Conservation (phyloP, 2,113 vertebrate genomes). For the Brachyistius frenatus region DNA sequence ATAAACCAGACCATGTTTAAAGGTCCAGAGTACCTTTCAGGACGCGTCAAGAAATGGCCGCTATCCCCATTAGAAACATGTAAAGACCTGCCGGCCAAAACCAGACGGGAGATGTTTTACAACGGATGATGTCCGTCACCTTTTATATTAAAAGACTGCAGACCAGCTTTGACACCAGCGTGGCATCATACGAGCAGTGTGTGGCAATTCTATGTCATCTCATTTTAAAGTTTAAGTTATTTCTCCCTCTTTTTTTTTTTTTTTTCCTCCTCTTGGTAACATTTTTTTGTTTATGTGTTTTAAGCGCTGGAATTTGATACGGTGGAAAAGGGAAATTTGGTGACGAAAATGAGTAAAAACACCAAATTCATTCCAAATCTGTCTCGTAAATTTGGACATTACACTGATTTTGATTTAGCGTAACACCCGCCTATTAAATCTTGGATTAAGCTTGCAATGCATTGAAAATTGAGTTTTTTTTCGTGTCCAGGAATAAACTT, state of each 20-base stretch:
- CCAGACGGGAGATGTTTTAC: constrained; percentile 21
- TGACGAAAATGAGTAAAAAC: no score
- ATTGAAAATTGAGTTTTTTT: constrained; percentile 41
- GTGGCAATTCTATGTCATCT: constrained; percentile 35
- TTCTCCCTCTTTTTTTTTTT: constrained; percentile 42
- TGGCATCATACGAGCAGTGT: constrained; percentile 1
- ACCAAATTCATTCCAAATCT: background rate
- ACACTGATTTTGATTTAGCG: constrained; percentile 38
- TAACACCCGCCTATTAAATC: constrained; percentile 19
- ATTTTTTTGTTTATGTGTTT: constrained; percentile 17
- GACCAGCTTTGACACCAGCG: constrained; percentile 26
- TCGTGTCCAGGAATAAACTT: constrained; percentile 39
- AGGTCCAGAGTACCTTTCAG: background rate
- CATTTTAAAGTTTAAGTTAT: constrained; percentile 55
- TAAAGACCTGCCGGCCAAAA: constrained; percentile 11
- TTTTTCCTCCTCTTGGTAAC: constrained; percentile 1
- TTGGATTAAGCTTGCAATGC: constrained; percentile 79
- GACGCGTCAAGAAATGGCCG: background rate
- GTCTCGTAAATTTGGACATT: no score
- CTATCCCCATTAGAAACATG: constrained; percentile 15
- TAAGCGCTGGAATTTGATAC: constrained; percentile 1
- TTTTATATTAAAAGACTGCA: constrained; percentile 78
- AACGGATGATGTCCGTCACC: constrained; percentile 27
- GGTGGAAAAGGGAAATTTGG: constrained; percentile 1
- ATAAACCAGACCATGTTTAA: background rate